Conservation (phyloP, 1,140 invertebrate species). For the Diabrotica undecimpunctata region DNA sequence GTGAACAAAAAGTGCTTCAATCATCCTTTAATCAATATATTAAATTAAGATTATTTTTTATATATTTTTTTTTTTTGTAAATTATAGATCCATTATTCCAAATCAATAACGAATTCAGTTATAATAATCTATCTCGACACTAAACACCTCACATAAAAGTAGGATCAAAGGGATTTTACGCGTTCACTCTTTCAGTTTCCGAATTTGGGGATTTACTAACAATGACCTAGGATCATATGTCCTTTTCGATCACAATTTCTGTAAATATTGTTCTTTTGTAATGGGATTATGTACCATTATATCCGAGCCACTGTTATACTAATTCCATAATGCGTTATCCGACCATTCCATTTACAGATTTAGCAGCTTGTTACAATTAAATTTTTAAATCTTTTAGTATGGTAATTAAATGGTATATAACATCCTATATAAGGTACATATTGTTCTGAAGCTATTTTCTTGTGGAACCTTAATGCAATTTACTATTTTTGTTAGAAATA, state of each 20-base stretch:
- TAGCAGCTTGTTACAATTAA: neutral
- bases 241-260: neutral
- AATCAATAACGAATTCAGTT: neutral
- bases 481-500: too few species aligned
- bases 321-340: neutral
- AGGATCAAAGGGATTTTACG: neutral
- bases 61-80: too few species aligned
- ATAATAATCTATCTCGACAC: neutral
- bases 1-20: too few species aligned
- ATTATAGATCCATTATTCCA: neutral
- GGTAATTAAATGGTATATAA: too few species aligned
- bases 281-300: neutral
- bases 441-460: too few species aligned
- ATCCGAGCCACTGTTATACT: neutral
- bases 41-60: too few species aligned
- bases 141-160: neutral
- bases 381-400: too few species aligned
- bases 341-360: neutral
- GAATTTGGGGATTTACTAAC: neutral
- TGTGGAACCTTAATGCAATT: too few species aligned
- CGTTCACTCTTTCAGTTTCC: neutral
- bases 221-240: neutral
- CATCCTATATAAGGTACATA: too few species aligned
- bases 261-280: conserved; percentile 3
- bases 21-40: too few species aligned